Evolutionary conservation across 2,888 invertebrate species (phyloP).

Genomic region (Linnaemya tessellans): DNA sequence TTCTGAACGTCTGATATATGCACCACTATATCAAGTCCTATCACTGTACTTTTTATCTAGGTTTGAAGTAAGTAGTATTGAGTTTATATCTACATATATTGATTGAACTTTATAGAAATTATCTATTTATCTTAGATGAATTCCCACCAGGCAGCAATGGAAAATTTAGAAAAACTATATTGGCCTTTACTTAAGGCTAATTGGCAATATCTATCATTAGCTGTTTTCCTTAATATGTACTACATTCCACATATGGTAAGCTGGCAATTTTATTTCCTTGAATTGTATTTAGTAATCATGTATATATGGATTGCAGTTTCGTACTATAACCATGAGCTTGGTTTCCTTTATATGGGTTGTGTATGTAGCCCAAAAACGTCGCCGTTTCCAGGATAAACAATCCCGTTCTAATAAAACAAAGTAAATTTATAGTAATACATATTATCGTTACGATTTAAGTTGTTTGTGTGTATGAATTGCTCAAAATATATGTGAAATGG

Average conservation of each 20-base stretch:
- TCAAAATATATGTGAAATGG: background rate
- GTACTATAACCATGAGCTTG: conserved; percentile 90
- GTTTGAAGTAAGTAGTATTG: conserved; percentile 85
- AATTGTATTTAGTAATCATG: conserved; percentile 34
- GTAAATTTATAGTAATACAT: conserved; percentile 11
- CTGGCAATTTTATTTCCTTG: background rate
- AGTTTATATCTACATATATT: background rate
- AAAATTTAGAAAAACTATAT: conserved; percentile 87
- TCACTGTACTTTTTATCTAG: conserved; percentile 89
- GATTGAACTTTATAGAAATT: background rate
- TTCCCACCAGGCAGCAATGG: conserved; percentile 86
- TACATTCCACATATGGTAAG: conserved; percentile 90
- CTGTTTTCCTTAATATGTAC: conserved; percentile 89
- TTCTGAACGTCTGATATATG: conserved; percentile 89
- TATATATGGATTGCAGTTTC: conserved; percentile 85
- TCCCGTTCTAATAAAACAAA: conserved; percentile 72
- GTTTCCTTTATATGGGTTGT: conserved; percentile 92
- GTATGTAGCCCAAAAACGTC: conserved; percentile 88
- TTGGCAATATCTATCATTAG: conserved; percentile 90
- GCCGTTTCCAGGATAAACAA: conserved; percentile 83
- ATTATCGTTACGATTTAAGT: background rate
- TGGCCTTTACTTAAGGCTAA: conserved; percentile 88
- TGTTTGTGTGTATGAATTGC: too few species aligned
- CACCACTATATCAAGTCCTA: conserved; percentile 89
- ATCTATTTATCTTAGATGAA: conserved; percentile 85